Evolutionary conservation across 2,113 vertebrate genomes (phyloP), one percentile per base, ranked within the genome.

Genomic region (Jaculus jaculus): DNA sequence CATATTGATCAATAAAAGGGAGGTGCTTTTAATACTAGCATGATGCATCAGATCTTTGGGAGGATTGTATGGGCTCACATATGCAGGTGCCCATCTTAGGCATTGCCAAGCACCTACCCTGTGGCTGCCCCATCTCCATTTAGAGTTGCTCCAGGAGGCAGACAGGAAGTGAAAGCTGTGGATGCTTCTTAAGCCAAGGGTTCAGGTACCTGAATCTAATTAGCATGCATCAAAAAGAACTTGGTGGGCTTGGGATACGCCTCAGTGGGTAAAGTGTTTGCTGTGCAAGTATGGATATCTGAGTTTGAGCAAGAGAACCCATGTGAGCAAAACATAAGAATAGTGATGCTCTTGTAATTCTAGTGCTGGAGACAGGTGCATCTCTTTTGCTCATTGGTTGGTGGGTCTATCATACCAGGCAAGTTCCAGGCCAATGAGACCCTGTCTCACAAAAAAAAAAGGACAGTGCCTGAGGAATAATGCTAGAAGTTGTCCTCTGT

Each of bases 61-160:
- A 84, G 18, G 32, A 7, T 3, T 11, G 24, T 18, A 7, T 0
- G 63, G 30, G 37, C 11, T 3, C 15, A 10, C 1, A 8, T 54
- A 0, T 1, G 13, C 1, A 21, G 37, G 9, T 0, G 68, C 16
- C 42, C 20, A 58, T 7, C 30, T 4, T 10, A 11, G 69, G 13
- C 39, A 0, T 61, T 17, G 1, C 42, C n/a, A 4, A n/a, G 6
- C 9, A 16, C 8, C 60, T 6, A 32, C 0, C 39, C 18, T 32
- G 60, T 15, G 23, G 47, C 78, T 24, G 58, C 61, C 39, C 77
- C n/a, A 37, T 66, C 39, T 82, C n/a, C 42, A 13, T 26, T 82
- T 39, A 6, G 68, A 66, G 42, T 11, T 2, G 16, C 73, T 39
- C 39, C 61, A 21, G 77, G 68, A 23, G 26, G 42, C 51, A 30